Evolutionary conservation across 2,113 vertebrate genomes (phyloP), one percentile per base, ranked within the genome.

Genomic region (Dipodomys merriami): DNA sequence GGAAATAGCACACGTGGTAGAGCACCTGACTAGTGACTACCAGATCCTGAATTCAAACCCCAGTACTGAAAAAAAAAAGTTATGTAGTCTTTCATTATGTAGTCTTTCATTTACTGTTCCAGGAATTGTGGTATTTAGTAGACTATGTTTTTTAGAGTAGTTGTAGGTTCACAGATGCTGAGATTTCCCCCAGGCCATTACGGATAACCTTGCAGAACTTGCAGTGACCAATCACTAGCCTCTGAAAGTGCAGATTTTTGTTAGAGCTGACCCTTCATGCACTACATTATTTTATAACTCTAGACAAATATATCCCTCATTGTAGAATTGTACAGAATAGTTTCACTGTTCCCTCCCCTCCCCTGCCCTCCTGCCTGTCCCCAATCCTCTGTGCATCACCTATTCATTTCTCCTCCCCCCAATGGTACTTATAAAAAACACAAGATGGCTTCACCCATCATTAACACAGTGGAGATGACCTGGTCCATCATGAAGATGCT

Each of bases 401-500:
- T 29, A 30, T 27, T 67, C 71, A 49, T 30, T 65, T 27, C 29
- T 83, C 27, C 23, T 16, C 25, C 15, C 53, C 35, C 23, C 18
- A 49, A 6, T 7, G 30, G 23, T 5, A 35, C 8, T 69, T 65
- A 82, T 25, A 35, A 71, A 82, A 83, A 64, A 84, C 68, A 60
- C 8, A 62, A 71, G 62, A 44, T 35, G 39, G 18, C 68, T 80
- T 88, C 57, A 67, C 4, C 27, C 30, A 62, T 73, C 39, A 67
- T 73, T 22, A 82, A 90, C 76, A 86, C 39, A 39, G 18, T 2
- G 7, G 76, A 83, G 73, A 64, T 5, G 64, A 69, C 60, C 65
- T 83, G 53, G 49, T 49, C 72, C 86, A 44, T 29, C 46, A 33
- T 23, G 83, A 81, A 86, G 94, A 94, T 27, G 49, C 83, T 33